phyloP scores from a whole-genome alignment of 2,113 vertebrate species.

The Rynchops niger region DNA sequence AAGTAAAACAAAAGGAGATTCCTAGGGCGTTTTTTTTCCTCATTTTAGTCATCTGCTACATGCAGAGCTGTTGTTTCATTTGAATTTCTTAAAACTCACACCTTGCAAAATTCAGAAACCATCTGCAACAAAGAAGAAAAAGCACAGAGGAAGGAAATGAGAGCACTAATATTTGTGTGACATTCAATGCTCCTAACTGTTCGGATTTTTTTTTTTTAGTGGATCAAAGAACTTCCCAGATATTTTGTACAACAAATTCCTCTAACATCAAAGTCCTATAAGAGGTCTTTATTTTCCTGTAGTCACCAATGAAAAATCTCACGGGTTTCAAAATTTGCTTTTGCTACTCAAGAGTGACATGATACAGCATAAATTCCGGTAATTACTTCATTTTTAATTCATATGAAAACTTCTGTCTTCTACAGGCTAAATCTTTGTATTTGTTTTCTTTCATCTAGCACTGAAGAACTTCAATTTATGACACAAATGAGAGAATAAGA shows the following conservation, averaged over 20 bases:
- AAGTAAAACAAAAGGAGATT: neutral
- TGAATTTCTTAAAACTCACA: neutral
- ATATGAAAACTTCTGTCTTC: neutral
- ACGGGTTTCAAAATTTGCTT: neutral
- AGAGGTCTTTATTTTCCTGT: neutral
- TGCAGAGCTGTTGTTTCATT: neutral
- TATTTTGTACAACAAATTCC: slow-evolving; percentile 7
- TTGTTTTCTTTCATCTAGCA: neutral
- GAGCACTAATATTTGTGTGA: neutral
- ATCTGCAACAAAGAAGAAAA: neutral
- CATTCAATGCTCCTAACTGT: neutral
- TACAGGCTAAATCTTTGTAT: neutral
- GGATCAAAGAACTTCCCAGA: slow-evolving; percentile 19
- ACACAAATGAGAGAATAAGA: neutral
- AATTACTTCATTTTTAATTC: neutral
- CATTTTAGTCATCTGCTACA: neutral
- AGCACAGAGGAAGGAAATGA: neutral
- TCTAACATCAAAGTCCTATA: slow-evolving; percentile 19
- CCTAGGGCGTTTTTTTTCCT: neutral
- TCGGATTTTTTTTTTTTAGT: neutral
- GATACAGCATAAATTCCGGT: neutral
- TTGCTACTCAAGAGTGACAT: neutral
- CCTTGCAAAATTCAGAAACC: neutral
- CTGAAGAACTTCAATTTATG: neutral
- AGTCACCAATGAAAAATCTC: neutral